These are phyloP conservation scores for Lichenostomus cassidix DNA, from an alignment of 2,113 vertebrate genomes.

Conservation along the genomic window DNA sequence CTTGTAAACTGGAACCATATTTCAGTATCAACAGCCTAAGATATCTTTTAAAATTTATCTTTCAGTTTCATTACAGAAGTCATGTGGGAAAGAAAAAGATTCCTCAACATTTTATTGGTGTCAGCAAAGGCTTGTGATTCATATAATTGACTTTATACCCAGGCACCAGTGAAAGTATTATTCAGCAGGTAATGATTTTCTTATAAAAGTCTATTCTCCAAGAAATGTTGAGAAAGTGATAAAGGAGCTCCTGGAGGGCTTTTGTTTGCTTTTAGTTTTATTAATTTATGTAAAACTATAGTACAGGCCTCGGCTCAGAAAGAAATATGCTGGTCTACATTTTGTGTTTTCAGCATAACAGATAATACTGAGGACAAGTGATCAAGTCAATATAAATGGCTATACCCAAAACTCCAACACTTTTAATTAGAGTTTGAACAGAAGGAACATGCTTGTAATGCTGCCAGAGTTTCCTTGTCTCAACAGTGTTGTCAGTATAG, in stretches of 20 bases:
- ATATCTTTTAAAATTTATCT: neutral
- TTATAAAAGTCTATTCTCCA: neutral
- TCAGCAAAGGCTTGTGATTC: conserved; percentile 7
- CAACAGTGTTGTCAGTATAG: neutral
- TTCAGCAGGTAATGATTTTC: conserved; percentile 11
- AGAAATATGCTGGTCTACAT: neutral
- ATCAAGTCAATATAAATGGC: neutral
- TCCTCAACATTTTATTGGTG: neutral
- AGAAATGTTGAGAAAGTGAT: neutral
- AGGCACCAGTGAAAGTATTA: neutral
- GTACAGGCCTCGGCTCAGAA: neutral
- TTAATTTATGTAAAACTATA: conserved; percentile 23
- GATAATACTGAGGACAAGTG: neutral
- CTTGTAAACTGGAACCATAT: neutral
- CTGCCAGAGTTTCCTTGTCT: neutral
- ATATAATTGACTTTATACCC: neutral
- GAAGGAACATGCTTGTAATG: neutral
- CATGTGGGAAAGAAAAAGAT: neutral
- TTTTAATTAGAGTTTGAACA: neutral
- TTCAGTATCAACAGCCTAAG: neutral
- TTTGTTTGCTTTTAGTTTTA: conserved; percentile 24
- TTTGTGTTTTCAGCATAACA: neutral
- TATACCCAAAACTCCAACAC: neutral
- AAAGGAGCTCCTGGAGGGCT: conserved; percentile 18
- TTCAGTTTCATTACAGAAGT: neutral